A percentile compares a stretch with the other conserved stretches of the same genome.
Evolutionary conservation across 2,888 invertebrate genomes (phyloP).

Genomic region (Caenorhabditis sp.): DNA sequence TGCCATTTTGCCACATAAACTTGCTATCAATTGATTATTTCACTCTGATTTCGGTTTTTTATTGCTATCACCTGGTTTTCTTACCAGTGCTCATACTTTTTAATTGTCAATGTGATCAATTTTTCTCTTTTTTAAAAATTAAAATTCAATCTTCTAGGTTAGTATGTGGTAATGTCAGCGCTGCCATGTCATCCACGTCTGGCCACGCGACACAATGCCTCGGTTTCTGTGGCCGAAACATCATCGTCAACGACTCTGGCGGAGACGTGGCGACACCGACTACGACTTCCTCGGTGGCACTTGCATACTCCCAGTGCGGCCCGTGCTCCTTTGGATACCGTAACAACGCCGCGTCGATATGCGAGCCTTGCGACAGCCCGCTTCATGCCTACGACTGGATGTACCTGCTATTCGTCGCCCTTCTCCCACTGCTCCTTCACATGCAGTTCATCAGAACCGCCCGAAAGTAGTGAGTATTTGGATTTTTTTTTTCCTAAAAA

Average conservation of each 20-base stretch:
- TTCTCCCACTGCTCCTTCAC: constrained; percentile 92
- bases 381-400: constrained; percentile 77
- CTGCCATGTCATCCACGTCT: constrained; percentile 54
- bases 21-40: constrained; percentile 9
- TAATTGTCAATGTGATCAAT: neutral
- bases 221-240: constrained; percentile 68
- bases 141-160: constrained; percentile 19
- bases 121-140: neutral
- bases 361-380: constrained; percentile 70
- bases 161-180: constrained; percentile 64
- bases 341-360: constrained; percentile 54
- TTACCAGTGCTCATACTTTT: constrained; percentile 7
- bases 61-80: constrained; percentile 12
- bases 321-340: constrained; percentile 77
- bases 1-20: constrained; percentile 19
- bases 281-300: constrained; percentile 1
- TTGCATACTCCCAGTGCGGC: constrained; percentile 53
- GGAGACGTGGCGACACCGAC: constrained; percentile 24
- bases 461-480: constrained; percentile 51
- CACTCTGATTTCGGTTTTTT: neutral
- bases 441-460: constrained; percentile 90
- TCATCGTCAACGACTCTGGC: constrained; percentile 39
- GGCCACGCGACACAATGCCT: constrained; percentile 65
- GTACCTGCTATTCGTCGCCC: constrained; percentile 92
- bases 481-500: too few species aligned